phyloP scores from a whole-genome alignment of 2,113 vertebrate species.

The Cairina moschata region DNA sequence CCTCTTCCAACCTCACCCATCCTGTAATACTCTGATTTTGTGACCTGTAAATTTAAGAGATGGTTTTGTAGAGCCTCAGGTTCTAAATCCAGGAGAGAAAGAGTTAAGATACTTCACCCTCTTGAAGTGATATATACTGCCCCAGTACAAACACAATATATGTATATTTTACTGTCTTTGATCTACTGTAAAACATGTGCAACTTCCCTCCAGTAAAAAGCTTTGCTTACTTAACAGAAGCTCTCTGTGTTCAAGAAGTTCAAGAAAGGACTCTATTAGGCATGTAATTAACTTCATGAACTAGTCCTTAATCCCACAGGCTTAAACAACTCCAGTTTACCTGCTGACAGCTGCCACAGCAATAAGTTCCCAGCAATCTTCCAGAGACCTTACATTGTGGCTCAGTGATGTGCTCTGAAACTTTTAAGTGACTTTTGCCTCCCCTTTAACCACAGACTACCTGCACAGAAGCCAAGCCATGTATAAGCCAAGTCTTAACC shows the following conservation, averaged over 20 bases:
- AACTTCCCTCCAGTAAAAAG: slow-evolving; percentile 24
- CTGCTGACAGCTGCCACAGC: not conserved
- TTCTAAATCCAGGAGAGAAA: slow-evolving; percentile 17
- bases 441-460: not conserved
- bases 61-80: not conserved
- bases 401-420: not conserved
- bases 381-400: not conserved
- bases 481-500: not conserved
- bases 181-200: not conserved
- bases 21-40: too few relatives aligned
- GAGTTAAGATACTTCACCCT: not conserved
- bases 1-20: too few relatives aligned
- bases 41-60: too few relatives aligned
- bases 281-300: not conserved
- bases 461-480: not conserved
- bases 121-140: not conserved
- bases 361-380: not conserved
- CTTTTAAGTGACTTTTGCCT: not conserved
- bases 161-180: not conserved
- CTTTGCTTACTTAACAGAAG: not conserved
- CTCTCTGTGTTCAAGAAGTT: not conserved
- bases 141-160: not conserved
- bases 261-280: not conserved
- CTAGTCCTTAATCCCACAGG: not conserved
- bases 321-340: not conserved